These are phyloP conservation scores for Lepeophtheirus nordmannii DNA, from an alignment of 2,888 invertebrate genomes.

Conservation along the genomic window DNA sequence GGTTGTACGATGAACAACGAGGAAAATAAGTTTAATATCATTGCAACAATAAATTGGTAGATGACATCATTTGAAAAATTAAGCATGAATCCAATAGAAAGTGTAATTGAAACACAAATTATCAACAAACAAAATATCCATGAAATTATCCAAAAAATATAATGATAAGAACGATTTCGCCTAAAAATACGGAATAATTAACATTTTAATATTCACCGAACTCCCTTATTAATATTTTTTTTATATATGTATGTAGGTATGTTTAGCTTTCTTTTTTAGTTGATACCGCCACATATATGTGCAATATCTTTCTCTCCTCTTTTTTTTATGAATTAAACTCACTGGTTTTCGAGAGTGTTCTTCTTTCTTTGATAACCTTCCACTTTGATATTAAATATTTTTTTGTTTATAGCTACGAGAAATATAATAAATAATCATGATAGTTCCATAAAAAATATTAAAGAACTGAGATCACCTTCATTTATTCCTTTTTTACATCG, in stretches of 20 bases:
- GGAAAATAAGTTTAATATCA: conserved; percentile 37
- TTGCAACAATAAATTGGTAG: conserved; percentile 38
- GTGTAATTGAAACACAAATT: conserved; percentile 32
- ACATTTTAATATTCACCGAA: not conserved
- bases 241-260: not conserved
- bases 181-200: not conserved
- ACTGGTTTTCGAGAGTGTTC: not conserved
- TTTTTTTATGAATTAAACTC: not conserved
- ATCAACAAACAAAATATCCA: conserved; percentile 35
- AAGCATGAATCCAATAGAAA: conserved; percentile 37
- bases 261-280: not conserved
- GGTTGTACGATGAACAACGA: conserved; percentile 39
- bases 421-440: not conserved
- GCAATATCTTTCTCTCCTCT: not conserved
- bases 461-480: not conserved
- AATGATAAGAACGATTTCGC: conserved; percentile 19
- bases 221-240: not conserved
- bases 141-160: conserved; percentile 30
- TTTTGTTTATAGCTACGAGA: not conserved
- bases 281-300: not conserved
- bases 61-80: conserved; percentile 37
- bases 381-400: not conserved
- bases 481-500: conserved; percentile 1
- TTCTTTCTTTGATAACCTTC: not conserved
- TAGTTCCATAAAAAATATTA: not conserved